Base-by-base conservation (phyloP, 2,113 vertebrate species). In the Diphyllodes magnificus region DNA sequence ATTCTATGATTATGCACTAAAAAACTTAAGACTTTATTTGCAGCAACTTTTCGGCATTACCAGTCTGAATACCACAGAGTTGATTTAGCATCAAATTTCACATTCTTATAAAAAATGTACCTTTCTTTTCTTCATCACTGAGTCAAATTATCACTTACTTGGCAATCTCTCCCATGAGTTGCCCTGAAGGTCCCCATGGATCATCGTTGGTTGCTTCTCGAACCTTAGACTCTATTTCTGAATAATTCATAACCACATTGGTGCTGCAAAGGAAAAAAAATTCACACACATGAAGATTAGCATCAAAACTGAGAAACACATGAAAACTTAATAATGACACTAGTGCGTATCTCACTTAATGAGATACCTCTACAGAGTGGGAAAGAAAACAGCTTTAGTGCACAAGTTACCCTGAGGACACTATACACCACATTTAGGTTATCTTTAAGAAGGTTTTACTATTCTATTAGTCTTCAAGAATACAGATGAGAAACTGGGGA, bases 181-280 rank as follows among this genome's bases (percentile, higher is more conserved):
- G 99, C 97, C 99, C 99, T 28, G 99, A 99, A 95, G 99, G 99
- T 98, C 99, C 99, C 99, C 99, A 99, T 4, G 99, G 98, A 98
- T 99, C 99, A 65, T 99, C 99, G 93, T 99, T 99, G 93, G 99
- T 99, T 97, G 99, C 99, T 98, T 99, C 99, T 98, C 99, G 98
- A 98, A 99, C 99, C 98, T 99, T 99, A 97, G 99, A 99, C 97
- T 99, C 99, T 11, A 99, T 98, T 98, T 99, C 99, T 94, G 99
- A 99, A 98, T 99, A 99, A 98, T 99, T 99, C 99, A 99, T 99
- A 97, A 99, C 99, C 97, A 99, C 99, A 92, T 99, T 99, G 98
- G 99, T 99, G 98, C 99, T 98, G 98, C 94, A 98, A 97, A 98
- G 94, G 91, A 96, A 97, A 98, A 91, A 95, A 91, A 97, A 97